phyloP scores from a whole-genome alignment of 2,888 invertebrate genomes.

The Limnephilus marmoratus region DNA sequence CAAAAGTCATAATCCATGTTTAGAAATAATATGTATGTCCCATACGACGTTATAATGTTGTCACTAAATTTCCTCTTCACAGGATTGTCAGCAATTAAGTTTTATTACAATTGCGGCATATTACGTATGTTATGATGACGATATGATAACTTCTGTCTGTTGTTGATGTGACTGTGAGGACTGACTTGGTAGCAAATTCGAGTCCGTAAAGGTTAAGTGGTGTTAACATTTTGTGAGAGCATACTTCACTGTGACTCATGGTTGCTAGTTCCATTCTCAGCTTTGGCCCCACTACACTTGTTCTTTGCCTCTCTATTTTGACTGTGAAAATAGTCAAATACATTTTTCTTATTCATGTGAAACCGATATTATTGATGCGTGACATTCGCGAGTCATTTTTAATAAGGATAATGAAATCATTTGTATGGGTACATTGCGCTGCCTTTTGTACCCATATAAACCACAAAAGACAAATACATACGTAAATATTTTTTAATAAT shows the following conservation, averaged over 20 bases:
- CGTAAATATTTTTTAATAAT: not conserved
- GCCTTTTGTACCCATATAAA: not conserved
- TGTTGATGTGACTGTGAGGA: conserved; percentile 15
- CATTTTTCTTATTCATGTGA: not conserved
- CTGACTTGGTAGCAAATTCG: conserved; percentile 21
- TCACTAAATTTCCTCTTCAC: not conserved
- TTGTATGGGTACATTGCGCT: not conserved
- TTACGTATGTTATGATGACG: not conserved
- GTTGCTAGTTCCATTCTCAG: conserved; percentile 2
- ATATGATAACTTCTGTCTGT: not conserved
- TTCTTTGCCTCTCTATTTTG: not conserved
- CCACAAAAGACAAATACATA: not conserved
- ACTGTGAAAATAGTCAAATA: not conserved
- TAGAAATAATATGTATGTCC: not conserved
- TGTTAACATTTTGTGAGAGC: conserved; percentile 48
- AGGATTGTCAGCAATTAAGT: not conserved
- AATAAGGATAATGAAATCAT: not conserved
- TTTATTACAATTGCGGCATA: not conserved
- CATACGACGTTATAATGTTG: not conserved
- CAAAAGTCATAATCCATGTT: no score
- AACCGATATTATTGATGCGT: not conserved
- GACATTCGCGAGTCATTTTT: no score
- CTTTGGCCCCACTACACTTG: not conserved
- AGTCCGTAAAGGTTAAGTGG: conserved; percentile 52
- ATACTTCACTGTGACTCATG: conserved; percentile 48